Evolutionary conservation across 2,888 invertebrate species (phyloP), one percentile per base, ranked within the genome.

Genomic region (Phanerotoma sp.): DNA sequence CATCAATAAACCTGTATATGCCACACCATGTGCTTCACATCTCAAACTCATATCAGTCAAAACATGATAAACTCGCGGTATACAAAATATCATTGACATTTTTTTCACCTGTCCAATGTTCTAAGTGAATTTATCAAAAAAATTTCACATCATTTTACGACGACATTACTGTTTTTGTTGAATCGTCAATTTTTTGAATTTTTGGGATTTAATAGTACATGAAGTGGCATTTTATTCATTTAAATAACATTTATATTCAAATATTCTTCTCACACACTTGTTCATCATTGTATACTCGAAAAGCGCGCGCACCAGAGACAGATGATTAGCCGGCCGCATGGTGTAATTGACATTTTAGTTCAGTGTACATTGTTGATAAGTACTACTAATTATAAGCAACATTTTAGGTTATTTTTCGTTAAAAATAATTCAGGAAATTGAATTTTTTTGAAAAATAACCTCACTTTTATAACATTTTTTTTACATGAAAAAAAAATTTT

Each of bases 271-370:
- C 22, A 11, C 4, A 25, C 13, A 16, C 15, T 30, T 21, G 46
- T 33, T 21, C 15, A 25, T 25, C 25, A 7, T 13, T 28, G 35
- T 48, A 5, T 30, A 38, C 18, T 21, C 30, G 9, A 49, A 49
- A 49, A 49, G 49, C 49, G 49, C 49, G 49, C 40, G 49, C 49
- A 49, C 22, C 25, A 37, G 16, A 49, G 38, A 30, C 21, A 30
- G 20, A 40, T 49, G 22, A 49, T 49, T 18, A 40, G 30, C 38
- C 9, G 20, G 30, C 28, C 30, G 40, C 40, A 40, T 28, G 40
- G 21, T 30, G 13, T 42, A 15, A 25, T 42, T 42, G 25, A 25
- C 16, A 18, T 38, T 38, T 16, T 38, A 18, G 16, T 38, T 11
- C 5, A 25, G 25, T 7, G 9, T 7, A 7, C 9, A 25, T 3